Percentiles rank a stretch among this genome's conserved stretches.
Evolutionary conservation across 2,888 invertebrate species (phyloP).

Genomic region (Heliconius cydno): DNA sequence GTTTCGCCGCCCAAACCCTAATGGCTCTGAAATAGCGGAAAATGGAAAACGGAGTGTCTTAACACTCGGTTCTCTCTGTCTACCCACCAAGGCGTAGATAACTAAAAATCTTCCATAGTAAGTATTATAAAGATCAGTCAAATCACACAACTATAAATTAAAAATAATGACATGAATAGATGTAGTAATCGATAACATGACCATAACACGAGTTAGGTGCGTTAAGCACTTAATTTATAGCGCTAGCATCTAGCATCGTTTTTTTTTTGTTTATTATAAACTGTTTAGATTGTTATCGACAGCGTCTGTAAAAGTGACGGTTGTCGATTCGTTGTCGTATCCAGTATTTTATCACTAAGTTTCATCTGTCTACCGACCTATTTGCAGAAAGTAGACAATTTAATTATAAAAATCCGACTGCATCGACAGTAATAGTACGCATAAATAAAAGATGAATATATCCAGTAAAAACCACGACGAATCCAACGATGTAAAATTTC

Average conservation of each 20-base stretch:
- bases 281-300: neutral
- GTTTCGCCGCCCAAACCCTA: neutral
- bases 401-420: no score
- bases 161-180: neutral
- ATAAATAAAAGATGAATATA: no score
- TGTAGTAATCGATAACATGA: neutral
- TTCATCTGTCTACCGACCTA: no score
- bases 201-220: neutral
- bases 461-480: no score
- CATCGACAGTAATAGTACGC: no score
- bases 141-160: neutral
- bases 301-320: no score
- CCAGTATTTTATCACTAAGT: no score
- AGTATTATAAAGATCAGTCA: neutral
- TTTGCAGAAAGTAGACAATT: no score
- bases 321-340: no score
- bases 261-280: neutral
- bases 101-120: neutral
- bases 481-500: no score
- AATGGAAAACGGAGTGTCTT: neutral
- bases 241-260: neutral
- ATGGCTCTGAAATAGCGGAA: neutral
- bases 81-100: neutral
- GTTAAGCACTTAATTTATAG: neutral
- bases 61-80: neutral